Percentiles rank a stretch among this genome's conserved stretches.
phyloP scores from a whole-genome alignment of 2,113 vertebrate genomes.

The Gnathonemus longibarbis region DNA sequence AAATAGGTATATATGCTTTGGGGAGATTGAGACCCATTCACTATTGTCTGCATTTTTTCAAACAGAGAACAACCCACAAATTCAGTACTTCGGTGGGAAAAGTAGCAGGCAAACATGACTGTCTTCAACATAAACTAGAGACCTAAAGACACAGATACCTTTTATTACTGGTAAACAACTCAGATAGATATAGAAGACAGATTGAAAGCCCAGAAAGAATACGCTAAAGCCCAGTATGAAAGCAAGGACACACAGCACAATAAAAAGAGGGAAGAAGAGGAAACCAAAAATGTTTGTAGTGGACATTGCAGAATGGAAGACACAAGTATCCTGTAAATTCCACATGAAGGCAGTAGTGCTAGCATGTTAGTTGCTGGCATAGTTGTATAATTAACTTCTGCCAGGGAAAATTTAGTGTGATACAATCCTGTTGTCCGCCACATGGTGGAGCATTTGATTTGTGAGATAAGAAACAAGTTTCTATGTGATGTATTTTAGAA shows the following conservation, averaged over 20 bases:
- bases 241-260: background rate
- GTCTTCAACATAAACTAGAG: background rate
- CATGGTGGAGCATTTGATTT: slow-evolving; percentile 9
- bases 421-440: background rate
- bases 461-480: background rate
- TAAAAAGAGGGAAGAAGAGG: background rate
- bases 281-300: background rate
- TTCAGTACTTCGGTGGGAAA: background rate
- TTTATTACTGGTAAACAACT: background rate
- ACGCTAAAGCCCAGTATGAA: background rate
- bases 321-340: background rate
- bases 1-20: background rate
- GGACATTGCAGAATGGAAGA: background rate
- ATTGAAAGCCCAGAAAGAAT: background rate
- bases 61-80: background rate
- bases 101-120: background rate
- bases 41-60: background rate
- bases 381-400: background rate
- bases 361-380: background rate
- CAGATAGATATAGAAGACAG: background rate
- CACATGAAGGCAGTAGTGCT: background rate
- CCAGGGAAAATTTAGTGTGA: background rate
- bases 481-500: background rate
- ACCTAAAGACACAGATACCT: background rate
- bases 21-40: background rate